A percentile compares a stretch with the other conserved stretches of the same genome.
Conservation (phyloP, 2,113 vertebrate genomes). For the Solea senegalensis region DNA sequence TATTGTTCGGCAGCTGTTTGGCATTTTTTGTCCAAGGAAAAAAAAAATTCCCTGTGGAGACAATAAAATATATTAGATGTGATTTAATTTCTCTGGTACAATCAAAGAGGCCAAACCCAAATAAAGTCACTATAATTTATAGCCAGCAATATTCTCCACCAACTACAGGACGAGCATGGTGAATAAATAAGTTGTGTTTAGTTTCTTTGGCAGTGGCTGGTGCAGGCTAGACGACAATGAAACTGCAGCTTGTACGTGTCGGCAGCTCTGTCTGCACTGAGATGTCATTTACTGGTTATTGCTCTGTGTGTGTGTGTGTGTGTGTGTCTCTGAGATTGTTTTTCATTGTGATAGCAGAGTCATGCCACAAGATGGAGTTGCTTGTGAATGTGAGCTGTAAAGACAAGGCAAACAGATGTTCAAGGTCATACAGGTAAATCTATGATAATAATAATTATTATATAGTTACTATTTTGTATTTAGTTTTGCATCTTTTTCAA, state of each 20-base stretch:
- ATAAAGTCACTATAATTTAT: too few species aligned
- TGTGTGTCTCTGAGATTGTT: neutral
- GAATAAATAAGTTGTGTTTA: too few species aligned
- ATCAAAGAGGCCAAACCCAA: too few species aligned
- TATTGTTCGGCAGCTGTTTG: too few species aligned
- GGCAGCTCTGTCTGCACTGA: neutral
- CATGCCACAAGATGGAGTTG: constrained; percentile 66
- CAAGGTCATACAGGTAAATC: constrained; percentile 22
- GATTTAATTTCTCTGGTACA: too few species aligned
- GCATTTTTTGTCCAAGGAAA: too few species aligned
- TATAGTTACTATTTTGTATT: too few species aligned
- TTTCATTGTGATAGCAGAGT: constrained; percentile 26
- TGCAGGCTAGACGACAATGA: neutral
- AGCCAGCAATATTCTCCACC: too few species aligned
- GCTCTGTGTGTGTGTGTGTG: too few species aligned
- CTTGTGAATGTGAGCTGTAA: constrained; percentile 8
- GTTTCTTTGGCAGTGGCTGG: neutral
- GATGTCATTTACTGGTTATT: neutral
- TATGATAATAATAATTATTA: neutral
- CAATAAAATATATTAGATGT: too few species aligned
- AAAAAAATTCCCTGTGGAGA: too few species aligned
- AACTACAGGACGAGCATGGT: too few species aligned
- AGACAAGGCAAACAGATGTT: neutral
- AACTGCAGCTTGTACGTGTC: neutral
- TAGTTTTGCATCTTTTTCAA: neutral